Conservation (phyloP, 2,888 invertebrate genomes). For the Sinopyrophorus schimmeli region DNA sequence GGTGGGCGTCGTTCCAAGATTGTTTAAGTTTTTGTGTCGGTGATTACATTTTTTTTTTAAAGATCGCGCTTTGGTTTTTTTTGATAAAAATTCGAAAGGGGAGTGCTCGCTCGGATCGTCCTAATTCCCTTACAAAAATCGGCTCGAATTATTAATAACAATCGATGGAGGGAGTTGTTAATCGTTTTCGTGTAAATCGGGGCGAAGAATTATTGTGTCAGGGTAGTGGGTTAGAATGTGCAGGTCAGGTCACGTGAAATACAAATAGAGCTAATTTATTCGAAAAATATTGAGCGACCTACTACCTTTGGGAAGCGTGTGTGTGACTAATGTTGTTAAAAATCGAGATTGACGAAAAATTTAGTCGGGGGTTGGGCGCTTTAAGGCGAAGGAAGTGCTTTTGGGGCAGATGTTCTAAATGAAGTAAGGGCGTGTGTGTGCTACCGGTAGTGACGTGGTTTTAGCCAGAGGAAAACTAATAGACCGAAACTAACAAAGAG, state of each 20-base stretch:
- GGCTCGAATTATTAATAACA: too few species aligned
- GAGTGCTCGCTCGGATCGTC: too few species aligned
- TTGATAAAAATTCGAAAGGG: too few species aligned
- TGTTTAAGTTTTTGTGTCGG: too few species aligned
- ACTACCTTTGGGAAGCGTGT: constrained; percentile 15
- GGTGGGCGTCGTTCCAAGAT: constrained; percentile 43
- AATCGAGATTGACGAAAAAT: background rate
- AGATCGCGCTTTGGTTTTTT: constrained; percentile 1
- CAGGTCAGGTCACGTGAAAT: constrained; percentile 31
- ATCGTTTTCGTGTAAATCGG: constrained; percentile 13
- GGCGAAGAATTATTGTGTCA: constrained; percentile 19
- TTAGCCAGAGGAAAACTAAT: constrained; percentile 24
- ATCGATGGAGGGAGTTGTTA: too few species aligned
- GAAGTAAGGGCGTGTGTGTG: constrained; percentile 29
- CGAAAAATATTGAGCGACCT: constrained; percentile 42
- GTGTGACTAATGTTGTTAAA: background rate
- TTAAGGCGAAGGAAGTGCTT: constrained; percentile 22
- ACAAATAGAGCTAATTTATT: constrained; percentile 35
- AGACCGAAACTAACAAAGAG: constrained; percentile 31
- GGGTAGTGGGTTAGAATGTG: constrained; percentile 25
- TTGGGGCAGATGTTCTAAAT: constrained; percentile 16
- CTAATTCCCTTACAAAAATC: too few species aligned
- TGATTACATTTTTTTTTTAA: too few species aligned
- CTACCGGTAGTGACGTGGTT: constrained; percentile 27
- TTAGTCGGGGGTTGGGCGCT: background rate